Evolutionary conservation across 2,888 invertebrate species (phyloP).

Genomic region (Scaptomyza caliginosa): DNA sequence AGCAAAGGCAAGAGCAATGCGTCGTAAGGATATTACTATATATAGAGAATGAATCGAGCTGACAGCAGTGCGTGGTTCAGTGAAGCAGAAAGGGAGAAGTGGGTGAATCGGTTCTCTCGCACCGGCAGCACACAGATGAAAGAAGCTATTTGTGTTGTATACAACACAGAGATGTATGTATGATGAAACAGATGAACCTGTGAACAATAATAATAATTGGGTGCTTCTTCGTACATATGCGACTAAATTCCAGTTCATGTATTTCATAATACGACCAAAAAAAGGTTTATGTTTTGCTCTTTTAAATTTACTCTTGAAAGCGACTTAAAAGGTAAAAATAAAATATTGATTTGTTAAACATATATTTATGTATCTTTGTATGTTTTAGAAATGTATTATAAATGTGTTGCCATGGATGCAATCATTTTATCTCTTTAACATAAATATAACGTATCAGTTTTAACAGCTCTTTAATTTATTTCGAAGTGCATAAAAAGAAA

Average conservation of each 20-base stretch:
- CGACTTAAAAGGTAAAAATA: neutral
- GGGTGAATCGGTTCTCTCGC: slow-evolving; percentile 6
- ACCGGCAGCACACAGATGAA: slow-evolving; percentile 8
- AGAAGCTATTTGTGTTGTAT: slow-evolving; percentile 16
- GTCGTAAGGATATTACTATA: slow-evolving; percentile 6
- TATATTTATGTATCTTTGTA: neutral
- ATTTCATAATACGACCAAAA: neutral
- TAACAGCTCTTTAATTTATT: neutral
- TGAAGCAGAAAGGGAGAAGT: slow-evolving; percentile 33
- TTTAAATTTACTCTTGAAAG: neutral
- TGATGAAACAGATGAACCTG: slow-evolving; percentile 6
- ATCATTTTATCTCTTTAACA: neutral
- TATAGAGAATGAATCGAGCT: slow-evolving; percentile 36
- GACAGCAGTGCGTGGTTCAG: slow-evolving; percentile 55
- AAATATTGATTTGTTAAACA: neutral
- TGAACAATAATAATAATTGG: slow-evolving; percentile 22
- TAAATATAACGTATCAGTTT: neutral
- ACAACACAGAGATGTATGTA: neutral
- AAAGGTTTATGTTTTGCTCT: neutral
- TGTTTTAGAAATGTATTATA: neutral
- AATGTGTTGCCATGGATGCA: neutral
- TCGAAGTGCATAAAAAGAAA: neutral
- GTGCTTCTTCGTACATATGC: slow-evolving; percentile 2
- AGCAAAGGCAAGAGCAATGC: neutral
- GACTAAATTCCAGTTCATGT: neutral